Conservation (phyloP, 2,888 invertebrate genomes). For the Lamellibrachia columna region DNA sequence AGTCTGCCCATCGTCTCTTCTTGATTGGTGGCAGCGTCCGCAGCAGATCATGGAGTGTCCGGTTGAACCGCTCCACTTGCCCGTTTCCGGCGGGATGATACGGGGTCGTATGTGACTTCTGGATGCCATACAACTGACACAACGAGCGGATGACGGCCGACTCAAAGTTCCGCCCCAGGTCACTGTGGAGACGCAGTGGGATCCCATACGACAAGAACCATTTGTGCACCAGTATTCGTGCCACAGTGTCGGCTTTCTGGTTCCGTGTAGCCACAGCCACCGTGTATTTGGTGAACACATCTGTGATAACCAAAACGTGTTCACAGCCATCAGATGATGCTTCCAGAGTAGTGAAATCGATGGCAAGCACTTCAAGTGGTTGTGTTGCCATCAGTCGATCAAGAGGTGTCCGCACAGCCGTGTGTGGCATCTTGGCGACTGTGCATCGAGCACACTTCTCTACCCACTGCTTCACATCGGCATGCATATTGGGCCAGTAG, state of each 20-base stretch:
- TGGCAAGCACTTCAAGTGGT: too few relatives aligned
- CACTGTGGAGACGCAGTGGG: slow-evolving; percentile 31
- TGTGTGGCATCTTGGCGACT: too few relatives aligned
- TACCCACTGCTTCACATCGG: too few relatives aligned
- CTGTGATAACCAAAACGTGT: too few relatives aligned
- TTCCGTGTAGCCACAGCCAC: neutral
- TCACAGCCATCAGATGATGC: too few relatives aligned
- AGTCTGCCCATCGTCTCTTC: slow-evolving; percentile 39
- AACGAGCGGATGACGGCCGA: too few relatives aligned
- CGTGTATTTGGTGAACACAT: too few relatives aligned
- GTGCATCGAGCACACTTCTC: too few relatives aligned
- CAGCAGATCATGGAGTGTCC: slow-evolving; percentile 39
- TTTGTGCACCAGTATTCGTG: slow-evolving; percentile 27
- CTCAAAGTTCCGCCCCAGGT: slow-evolving; percentile 33
- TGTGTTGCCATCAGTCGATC: too few relatives aligned
- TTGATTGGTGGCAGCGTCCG: slow-evolving; percentile 35
- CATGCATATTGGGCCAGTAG: too few relatives aligned
- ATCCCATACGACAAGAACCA: slow-evolving; percentile 36
- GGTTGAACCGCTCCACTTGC: slow-evolving; percentile 34
- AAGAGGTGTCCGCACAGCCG: too few relatives aligned
- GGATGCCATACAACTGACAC: slow-evolving; percentile 31
- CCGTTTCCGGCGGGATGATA: slow-evolving; percentile 27
- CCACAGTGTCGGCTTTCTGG: slow-evolving; percentile 28
- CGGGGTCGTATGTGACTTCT: neutral
- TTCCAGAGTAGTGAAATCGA: too few relatives aligned